A percentile compares a stretch with the other conserved stretches of the same genome.
phyloP scores from a whole-genome alignment of 2,797 vertebrate species.

The Epinephelus malabaricus region DNA sequence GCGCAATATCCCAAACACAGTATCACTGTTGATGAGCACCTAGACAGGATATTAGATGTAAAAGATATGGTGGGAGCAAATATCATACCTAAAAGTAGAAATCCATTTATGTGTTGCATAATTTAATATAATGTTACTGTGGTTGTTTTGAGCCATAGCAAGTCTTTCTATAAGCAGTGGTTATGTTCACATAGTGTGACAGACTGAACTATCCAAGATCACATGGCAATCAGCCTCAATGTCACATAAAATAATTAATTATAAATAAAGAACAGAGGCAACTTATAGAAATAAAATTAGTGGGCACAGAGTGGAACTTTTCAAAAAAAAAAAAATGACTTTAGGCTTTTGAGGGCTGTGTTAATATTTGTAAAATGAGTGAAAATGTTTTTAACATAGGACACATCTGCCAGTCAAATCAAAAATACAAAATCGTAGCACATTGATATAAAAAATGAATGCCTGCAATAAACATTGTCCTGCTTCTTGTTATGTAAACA shows the following conservation, averaged over 20 bases:
- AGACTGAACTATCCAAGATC: not conserved
- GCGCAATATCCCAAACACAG: not conserved
- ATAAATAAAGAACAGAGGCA: slow-evolving; percentile 31
- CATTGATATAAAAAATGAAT: slow-evolving; percentile 17
- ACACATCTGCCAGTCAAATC: not conserved
- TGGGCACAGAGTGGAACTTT: too few species aligned
- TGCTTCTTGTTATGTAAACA: slow-evolving; percentile 29
- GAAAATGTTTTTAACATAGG: not conserved
- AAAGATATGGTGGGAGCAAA: not conserved
- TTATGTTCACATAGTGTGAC: not conserved
- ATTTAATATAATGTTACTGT: not conserved
- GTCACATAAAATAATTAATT: not conserved
- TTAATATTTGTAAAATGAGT: not conserved
- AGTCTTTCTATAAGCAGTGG: not conserved
- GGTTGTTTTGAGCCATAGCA: not conserved
- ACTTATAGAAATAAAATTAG: not conserved
- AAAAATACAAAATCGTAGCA: slow-evolving; percentile 9
- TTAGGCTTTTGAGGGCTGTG: not conserved
- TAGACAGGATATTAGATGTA: not conserved
- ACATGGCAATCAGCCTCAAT: not conserved
- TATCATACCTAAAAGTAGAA: not conserved
- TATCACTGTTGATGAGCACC: not conserved
- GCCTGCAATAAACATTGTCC: slow-evolving; percentile 29
- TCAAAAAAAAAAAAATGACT: too few species aligned
- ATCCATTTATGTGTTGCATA: not conserved